phyloP scores from a whole-genome alignment of 2,113 vertebrate species.

The Balaeniceps rex region DNA sequence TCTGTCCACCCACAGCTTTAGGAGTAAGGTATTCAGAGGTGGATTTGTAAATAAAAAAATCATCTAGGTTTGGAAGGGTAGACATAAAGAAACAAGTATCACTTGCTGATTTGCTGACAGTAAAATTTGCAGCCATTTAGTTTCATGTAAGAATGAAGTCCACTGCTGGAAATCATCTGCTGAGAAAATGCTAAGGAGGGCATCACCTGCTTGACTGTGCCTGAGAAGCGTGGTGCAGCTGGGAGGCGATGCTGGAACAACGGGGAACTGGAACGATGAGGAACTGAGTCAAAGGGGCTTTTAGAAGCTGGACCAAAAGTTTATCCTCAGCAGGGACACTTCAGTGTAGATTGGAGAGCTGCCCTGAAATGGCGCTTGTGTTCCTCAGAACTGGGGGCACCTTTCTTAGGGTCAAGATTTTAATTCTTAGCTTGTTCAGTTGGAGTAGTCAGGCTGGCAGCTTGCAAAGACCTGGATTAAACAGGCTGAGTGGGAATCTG shows the following conservation, averaged over 20 bases:
- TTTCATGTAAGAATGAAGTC: not conserved
- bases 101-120: not conserved
- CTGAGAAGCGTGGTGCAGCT: not conserved
- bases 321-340: not conserved
- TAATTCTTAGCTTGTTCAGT: not conserved
- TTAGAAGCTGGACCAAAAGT: not conserved
- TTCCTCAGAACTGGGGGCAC: not conserved
- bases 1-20: not conserved
- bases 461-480: not conserved
- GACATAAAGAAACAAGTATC: not conserved
- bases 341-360: not conserved
- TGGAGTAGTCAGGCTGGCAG: not conserved
- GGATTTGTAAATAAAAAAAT: not conserved
- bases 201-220: not conserved
- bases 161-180: not conserved
- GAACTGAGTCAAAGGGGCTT: not conserved
- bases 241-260: not conserved
- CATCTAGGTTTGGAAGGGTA: not conserved
- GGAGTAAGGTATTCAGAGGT: not conserved
- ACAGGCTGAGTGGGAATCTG: not conserved
- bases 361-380: not conserved
- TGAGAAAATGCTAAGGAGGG: not conserved
- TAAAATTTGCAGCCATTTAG: not conserved
- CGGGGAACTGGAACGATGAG: not conserved
- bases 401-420: not conserved